A percentile compares a stretch with the other conserved stretches of the same genome.
These are phyloP conservation scores for Pteropus rufus DNA, from an alignment of 2,797 vertebrate genomes.

Conservation along the genomic window DNA sequence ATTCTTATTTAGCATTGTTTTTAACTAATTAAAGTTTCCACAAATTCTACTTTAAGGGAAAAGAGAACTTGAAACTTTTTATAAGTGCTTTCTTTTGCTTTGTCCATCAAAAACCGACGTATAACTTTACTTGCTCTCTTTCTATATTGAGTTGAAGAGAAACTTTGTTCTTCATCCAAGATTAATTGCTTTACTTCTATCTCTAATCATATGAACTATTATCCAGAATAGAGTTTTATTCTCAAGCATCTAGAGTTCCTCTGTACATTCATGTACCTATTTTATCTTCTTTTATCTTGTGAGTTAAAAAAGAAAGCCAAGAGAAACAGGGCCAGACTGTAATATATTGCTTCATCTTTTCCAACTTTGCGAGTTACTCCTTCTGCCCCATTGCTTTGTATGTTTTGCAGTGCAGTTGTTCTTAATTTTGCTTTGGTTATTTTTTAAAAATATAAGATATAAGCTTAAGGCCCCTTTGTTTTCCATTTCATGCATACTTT, in stretches of 20 bases:
- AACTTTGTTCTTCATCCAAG: background rate
- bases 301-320: slow-evolving; percentile 7
- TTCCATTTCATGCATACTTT: background rate
- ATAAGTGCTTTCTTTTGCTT: background rate
- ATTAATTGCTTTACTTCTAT: slow-evolving; percentile 27
- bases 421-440: background rate
- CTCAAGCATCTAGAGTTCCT: background rate
- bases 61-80: background rate
- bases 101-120: background rate
- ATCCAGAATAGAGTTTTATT: background rate
- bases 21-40: background rate
- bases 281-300: slow-evolving; percentile 30
- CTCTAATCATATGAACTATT: slow-evolving; percentile 21
- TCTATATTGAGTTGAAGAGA: slow-evolving; percentile 2
- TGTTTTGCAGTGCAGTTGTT: background rate
- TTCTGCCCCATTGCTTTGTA: background rate
- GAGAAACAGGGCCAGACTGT: background rate
- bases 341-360: background rate
- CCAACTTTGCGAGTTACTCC: background rate
- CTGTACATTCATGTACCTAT: background rate
- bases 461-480: background rate
- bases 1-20: slow-evolving; percentile 21
- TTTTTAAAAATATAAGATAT: background rate
- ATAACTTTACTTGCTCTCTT: background rate
- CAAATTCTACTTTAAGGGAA: background rate